These are phyloP conservation scores for Acanthurus leucopareius DNA, from an alignment of 2,797 vertebrate genomes.

Conservation along the genomic window DNA sequence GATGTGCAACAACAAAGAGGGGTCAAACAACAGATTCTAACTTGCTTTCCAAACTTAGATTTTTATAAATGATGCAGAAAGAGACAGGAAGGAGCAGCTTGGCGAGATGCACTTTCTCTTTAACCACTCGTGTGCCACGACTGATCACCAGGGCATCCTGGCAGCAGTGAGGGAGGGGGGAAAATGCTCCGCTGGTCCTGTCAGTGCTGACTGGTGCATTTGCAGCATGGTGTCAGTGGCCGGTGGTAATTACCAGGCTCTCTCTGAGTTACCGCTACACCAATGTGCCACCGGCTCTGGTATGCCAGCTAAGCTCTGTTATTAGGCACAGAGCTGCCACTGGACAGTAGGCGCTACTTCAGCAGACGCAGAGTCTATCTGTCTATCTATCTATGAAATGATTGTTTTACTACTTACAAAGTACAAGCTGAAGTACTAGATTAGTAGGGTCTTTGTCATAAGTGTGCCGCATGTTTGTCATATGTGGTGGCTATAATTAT, in stretches of 20 bases:
- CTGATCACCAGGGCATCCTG: slow-evolving; percentile 41
- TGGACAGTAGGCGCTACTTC: slow-evolving; percentile 51
- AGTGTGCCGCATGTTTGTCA: slow-evolving; percentile 37
- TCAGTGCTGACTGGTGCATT: slow-evolving; percentile 71
- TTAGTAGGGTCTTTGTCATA: slow-evolving; percentile 46
- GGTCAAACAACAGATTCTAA: slow-evolving; percentile 7
- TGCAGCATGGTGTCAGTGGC: slow-evolving; percentile 79
- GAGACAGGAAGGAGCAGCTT: slow-evolving; percentile 8
- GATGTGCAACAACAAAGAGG: slow-evolving; percentile 32
- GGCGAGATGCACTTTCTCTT: not conserved
- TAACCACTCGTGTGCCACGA: slow-evolving; percentile 12
- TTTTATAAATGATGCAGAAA: slow-evolving; percentile 26
- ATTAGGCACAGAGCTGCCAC: slow-evolving; percentile 75
- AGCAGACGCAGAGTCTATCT: slow-evolving; percentile 35
- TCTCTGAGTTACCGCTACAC: slow-evolving; percentile 72
- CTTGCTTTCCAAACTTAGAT: not conserved
- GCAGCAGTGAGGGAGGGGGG: slow-evolving; percentile 29
- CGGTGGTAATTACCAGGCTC: slow-evolving; percentile 79
- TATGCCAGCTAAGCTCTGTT: slow-evolving; percentile 81
- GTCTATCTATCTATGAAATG: slow-evolving; percentile 16
- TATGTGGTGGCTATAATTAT: slow-evolving; percentile 47
- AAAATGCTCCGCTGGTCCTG: slow-evolving; percentile 48
- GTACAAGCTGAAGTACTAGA: slow-evolving; percentile 45
- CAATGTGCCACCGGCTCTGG: slow-evolving; percentile 75
- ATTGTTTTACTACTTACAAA: slow-evolving; percentile 36